Evolutionary conservation across 2,113 vertebrate species (phyloP).

Genomic region (Perccottus glenii): DNA sequence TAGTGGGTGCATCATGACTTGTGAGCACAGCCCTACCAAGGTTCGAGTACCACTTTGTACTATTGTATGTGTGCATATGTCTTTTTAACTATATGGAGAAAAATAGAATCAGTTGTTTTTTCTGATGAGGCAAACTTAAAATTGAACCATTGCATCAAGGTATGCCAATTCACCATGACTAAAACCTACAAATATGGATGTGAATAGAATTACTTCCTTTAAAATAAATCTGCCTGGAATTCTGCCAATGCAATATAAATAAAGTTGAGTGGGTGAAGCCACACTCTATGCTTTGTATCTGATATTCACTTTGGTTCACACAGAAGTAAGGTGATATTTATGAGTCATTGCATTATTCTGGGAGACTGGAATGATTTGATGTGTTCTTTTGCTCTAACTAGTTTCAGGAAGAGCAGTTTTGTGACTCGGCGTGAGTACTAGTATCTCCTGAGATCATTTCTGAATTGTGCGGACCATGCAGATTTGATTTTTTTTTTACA

Average conservation of each 20-base stretch:
- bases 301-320: conserved; percentile 65
- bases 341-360: conserved; percentile 72
- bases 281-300: conserved; percentile 56
- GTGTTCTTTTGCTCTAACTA: conserved; percentile 50
- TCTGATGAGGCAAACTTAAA: too few species aligned
- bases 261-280: conserved; percentile 68
- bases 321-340: conserved; percentile 65
- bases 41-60: background rate
- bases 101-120: too few species aligned
- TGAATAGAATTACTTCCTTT: conserved; percentile 31
- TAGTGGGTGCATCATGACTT: conserved; percentile 30
- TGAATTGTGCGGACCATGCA: conserved; percentile 55
- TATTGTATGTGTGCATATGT: background rate
- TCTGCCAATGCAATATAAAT: conserved; percentile 66
- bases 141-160: too few species aligned
- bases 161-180: background rate
- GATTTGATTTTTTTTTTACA: conserved; percentile 45
- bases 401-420: conserved; percentile 47
- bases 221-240: conserved; percentile 45
- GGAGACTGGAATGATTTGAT: conserved; percentile 63
- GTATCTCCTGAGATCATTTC: conserved; percentile 62
- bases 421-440: conserved; percentile 35
- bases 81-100: too few species aligned
- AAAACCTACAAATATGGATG: conserved; percentile 7
- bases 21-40: background rate